phyloP scores from a whole-genome alignment of 2,888 invertebrate genomes.

The Drosophila buzzatii region DNA sequence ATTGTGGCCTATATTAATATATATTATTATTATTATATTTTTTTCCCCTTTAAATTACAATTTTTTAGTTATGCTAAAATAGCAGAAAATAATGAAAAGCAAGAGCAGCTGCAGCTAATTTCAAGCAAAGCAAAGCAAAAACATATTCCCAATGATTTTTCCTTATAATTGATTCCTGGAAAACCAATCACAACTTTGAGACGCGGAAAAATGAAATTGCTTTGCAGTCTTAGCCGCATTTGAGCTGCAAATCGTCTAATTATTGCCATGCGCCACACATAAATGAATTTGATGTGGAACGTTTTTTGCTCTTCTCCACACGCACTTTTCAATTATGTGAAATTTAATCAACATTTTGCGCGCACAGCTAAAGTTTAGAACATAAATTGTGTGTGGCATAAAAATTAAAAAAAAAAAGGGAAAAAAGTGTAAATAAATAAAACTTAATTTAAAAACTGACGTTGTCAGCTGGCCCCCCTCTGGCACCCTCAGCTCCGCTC shows the following conservation, averaged over 20 bases:
- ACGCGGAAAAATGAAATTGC: too few relatives aligned
- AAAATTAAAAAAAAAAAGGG: slow-evolving; percentile 43
- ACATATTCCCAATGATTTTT: neutral
- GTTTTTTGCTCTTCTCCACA: neutral
- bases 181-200: neutral
- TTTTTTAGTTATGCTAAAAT: neutral
- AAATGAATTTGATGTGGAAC: neutral
- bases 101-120: neutral
- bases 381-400: slow-evolving; percentile 41
- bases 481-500: neutral
- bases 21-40: too few relatives aligned
- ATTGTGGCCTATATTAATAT: too few relatives aligned
- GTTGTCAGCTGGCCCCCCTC: slow-evolving; percentile 13
- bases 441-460: slow-evolving; percentile 52
- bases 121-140: neutral
- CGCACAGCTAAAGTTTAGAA: slow-evolving; percentile 21
- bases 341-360: slow-evolving; percentile 34
- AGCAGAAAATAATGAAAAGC: neutral
- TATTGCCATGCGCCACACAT: neutral
- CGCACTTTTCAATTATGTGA: slow-evolving; percentile 3
- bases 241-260: neutral
- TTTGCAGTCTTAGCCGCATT: neutral
- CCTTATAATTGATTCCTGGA: neutral
- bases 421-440: slow-evolving; percentile 39
- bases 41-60: too few relatives aligned